Base-by-base conservation (phyloP, 92 coral and sea anemone species). In the Actinernus sp. region DNA sequence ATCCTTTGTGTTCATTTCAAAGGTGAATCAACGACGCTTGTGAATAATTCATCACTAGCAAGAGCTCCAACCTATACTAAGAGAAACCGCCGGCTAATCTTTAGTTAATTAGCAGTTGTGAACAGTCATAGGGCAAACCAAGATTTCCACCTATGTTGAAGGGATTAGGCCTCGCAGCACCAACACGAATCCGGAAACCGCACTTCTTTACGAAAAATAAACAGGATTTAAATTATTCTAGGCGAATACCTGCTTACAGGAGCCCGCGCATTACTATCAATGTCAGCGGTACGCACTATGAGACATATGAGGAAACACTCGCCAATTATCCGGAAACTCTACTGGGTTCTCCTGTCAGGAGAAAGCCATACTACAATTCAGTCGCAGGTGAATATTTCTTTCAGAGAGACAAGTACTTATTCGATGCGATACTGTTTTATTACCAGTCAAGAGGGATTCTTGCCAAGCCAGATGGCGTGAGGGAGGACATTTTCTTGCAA, bases 361-460 rank as follows among this genome's bases (percentile, higher is more conserved):
- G 98, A 12, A 65, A 63, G 59, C 26, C 63, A 26, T 91, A 59
- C 56, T 94, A 82, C 76, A 80, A 92, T 74, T 30, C 79, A 8
- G 40, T 30, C 1, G 58, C 64, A 5, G 74, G 58, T 46, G 98
- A 94, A 47, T 55, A 77, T 26, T 62, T 36, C 26, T 87, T 94
- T 39, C 83, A 76, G 13, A 71, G 92, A n/a, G 91, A 94, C 69
- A 87, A 77, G 41, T 49, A 78, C 24, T 73, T 87, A 17, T 94
- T 94, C 46, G 92, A 87, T 70, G 95, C 98, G 46, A 92, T 94
- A 43, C 22, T 94, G 51, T 94, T 94, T 49, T 94, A 85, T 59
- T 94, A 94, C 72, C 98, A 94, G 37, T 92, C 98, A 4, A 70
- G 86, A 6, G 98, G 98, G 8, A 94, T 94, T n/a, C 84, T 94